Conservation (phyloP, 2,797 vertebrate species). For the Gastrophryne carolinensis region DNA sequence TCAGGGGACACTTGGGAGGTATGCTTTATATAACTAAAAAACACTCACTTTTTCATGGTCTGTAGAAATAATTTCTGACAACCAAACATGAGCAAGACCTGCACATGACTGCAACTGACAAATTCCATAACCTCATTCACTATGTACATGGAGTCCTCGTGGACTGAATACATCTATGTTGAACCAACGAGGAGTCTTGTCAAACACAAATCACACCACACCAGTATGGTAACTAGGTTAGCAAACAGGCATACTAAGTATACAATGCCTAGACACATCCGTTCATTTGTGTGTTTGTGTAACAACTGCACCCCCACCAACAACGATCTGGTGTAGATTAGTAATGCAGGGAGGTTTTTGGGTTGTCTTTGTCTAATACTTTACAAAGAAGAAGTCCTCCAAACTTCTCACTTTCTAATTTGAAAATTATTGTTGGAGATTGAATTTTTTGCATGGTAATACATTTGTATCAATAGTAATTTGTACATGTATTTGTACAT, state of each 20-base stretch:
- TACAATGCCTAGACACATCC: background rate
- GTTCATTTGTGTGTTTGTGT: background rate
- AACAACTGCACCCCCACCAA: background rate
- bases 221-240: background rate
- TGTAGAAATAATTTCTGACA: background rate
- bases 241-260: background rate
- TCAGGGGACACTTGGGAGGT: too few species aligned
- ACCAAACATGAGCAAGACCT: background rate
- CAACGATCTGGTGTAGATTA: background rate
- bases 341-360: too few species aligned
- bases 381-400: too few species aligned
- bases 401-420: too few species aligned
- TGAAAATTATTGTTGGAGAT: too few species aligned
- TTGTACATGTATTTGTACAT: too few species aligned
- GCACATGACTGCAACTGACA: background rate
- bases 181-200: background rate
- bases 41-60: too few species aligned
- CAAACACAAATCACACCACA: background rate
- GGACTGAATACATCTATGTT: background rate
- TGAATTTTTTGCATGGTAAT: too few species aligned
- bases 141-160: background rate
- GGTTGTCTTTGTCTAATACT: too few species aligned
- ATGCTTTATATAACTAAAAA: too few species aligned
- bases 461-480: too few species aligned
- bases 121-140: background rate